These are phyloP conservation scores for Neoniphon sammara DNA, from an alignment of 2,797 vertebrate species.

Conservation along the genomic window DNA sequence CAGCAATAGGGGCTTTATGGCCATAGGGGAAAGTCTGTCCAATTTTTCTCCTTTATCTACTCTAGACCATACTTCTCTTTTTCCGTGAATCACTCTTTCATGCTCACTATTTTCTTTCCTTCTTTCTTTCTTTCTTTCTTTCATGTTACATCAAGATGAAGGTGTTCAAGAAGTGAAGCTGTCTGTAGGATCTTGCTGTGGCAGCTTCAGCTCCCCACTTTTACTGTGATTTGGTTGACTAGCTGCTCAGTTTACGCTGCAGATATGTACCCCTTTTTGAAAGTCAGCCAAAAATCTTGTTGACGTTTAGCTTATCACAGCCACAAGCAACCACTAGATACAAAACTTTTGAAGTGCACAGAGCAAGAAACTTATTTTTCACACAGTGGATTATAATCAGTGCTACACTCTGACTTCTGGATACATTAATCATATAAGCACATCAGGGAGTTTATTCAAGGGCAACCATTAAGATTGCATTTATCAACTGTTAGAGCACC, in stretches of 20 bases:
- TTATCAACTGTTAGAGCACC: constrained; percentile 38
- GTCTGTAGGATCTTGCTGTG: background rate
- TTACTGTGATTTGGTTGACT: constrained; percentile 8
- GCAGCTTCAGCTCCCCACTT: background rate
- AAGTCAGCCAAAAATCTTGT: constrained; percentile 54
- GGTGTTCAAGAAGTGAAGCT: background rate
- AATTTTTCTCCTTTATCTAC: too few species aligned
- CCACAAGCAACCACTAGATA: constrained; percentile 51
- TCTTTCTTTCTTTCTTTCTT: too few species aligned
- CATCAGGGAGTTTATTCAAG: constrained; percentile 55
- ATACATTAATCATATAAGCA: constrained; percentile 60
- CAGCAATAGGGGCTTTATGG: too few species aligned
- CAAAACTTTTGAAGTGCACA: constrained; percentile 42
- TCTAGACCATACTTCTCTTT: too few species aligned
- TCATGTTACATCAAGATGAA: too few species aligned
- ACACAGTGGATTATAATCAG: constrained; percentile 58
- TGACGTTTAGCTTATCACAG: constrained; percentile 62
- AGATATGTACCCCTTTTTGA: constrained; percentile 49
- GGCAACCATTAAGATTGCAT: constrained; percentile 48
- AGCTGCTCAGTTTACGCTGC: constrained; percentile 31
- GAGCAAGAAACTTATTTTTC: constrained; percentile 45
- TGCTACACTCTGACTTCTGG: constrained; percentile 42
- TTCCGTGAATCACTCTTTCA: too few species aligned
- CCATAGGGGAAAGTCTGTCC: too few species aligned
- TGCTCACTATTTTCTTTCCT: too few species aligned